phyloP scores from a whole-genome alignment of 2,113 vertebrate species.

The Arizona elegans region DNA sequence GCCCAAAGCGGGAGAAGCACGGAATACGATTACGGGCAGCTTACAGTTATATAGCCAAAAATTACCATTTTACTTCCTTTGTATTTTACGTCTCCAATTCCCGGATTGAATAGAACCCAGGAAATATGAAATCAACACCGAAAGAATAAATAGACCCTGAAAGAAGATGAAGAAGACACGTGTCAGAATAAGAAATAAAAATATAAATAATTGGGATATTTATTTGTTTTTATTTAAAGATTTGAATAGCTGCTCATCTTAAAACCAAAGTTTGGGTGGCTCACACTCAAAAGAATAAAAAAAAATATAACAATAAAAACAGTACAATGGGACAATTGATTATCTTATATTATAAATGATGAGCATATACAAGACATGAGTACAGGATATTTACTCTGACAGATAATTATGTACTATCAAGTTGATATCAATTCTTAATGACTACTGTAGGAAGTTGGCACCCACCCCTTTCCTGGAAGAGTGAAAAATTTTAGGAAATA shows the following conservation, averaged over 20 bases:
- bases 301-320: not conserved
- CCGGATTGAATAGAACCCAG: not conserved
- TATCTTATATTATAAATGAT: not conserved
- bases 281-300: not conserved
- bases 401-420: not conserved
- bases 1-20: too few species aligned
- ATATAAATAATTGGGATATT: not conserved
- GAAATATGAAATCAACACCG: not conserved
- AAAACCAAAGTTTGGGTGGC: not conserved
- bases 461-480: too few species aligned
- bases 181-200: not conserved
- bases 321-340: not conserved
- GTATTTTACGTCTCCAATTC: not conserved
- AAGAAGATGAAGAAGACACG: not conserved
- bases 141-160: not conserved
- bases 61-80: not conserved
- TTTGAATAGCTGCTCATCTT: not conserved
- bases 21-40: not conserved
- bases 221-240: not conserved
- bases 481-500: too few species aligned
- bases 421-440: not conserved
- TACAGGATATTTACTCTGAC: not conserved
- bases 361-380: not conserved
- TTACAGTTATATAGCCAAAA: not conserved
- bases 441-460: not conserved